Base-by-base conservation (phyloP, 2,113 vertebrate species). In the Syngnathus scovelli region DNA sequence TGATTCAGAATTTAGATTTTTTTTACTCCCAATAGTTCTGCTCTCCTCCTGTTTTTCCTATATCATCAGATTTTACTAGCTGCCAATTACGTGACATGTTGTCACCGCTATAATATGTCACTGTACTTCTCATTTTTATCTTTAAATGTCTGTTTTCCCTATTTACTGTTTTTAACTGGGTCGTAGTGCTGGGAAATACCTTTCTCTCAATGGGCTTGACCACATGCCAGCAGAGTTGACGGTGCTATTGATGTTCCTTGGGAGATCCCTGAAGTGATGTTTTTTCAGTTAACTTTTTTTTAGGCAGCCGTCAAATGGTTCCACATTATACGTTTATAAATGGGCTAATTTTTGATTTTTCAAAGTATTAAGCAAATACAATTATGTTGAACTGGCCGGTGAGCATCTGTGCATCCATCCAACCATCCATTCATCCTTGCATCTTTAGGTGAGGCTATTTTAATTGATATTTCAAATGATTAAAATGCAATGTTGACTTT, bases 81-180 rank as follows among this genome's bases (percentile, higher is more conserved):
- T 75, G 41, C 55, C 63, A 66, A 8, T 69, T 44, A 66, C 19
- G 38, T 51, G 63, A 51, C 15, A 49, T 64, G 43, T 64, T 64
- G 63, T 65, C 62, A 64, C 44, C 9, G 27, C 13, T 64, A 48
- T 48, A 64, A 49, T 49, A 64, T 49, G 62, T 64, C 33, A 64
- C 46, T n/a, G 11, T 21, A 21, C 12, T 7, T 51, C 27, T 10
- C 36, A 48, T 27, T 67, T 67, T 44, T 13, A 52, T 51, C 13
- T 46, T 39, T 64, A 51, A 46, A 27, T 38, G 7, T 61, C 46
- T 62, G 19, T 66, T 70, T 70, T 61, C 36, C 51, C 16, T 43
- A 13, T 41, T 52, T 51, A 18, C 36, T 27, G 15, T 38, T 44
- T 36, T 15, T 49, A 72, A n/a, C 48, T 54, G 37, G 36, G 37